A percentile compares a stretch with the other conserved stretches of the same genome.
These are phyloP conservation scores for Isichthys henryi DNA, from an alignment of 2,113 vertebrate genomes.

Conservation along the genomic window DNA sequence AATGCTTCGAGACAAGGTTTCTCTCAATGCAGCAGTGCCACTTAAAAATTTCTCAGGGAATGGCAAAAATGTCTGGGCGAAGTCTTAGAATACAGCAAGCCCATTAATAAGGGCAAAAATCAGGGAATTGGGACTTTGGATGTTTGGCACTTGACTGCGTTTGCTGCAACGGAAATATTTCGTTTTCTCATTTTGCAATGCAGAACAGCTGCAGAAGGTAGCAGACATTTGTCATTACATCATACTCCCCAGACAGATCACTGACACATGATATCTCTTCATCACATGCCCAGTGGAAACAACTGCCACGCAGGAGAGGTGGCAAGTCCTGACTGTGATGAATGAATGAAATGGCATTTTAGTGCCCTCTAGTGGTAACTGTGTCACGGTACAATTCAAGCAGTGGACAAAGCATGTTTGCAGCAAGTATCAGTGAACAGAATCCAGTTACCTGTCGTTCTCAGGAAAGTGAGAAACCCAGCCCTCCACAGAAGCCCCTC, in stretches of 20 bases:
- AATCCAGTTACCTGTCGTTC: not conserved
- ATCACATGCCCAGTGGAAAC: conserved; percentile 40
- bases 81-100: not conserved
- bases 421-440: not conserved
- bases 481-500: conserved; percentile 79
- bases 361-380: conserved; percentile 13
- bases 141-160: not conserved
- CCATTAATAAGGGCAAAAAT: conserved; percentile 12
- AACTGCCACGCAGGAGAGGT: conserved; percentile 27
- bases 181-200: not conserved
- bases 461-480: conserved; percentile 72
- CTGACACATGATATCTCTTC: conserved; percentile 46
- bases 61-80: not conserved
- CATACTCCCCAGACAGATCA: conserved; percentile 44
- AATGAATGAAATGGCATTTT: not conserved
- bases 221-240: conserved; percentile 44
- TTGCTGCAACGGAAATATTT: conserved; percentile 19
- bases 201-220: conserved; percentile 24
- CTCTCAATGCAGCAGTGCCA: not conserved
- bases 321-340: not conserved
- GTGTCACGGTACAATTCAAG: not conserved
- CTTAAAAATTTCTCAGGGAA: not conserved
- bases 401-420: not conserved
- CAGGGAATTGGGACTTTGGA: conserved; percentile 12
- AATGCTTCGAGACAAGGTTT: not conserved